Evolutionary conservation across 2,113 vertebrate genomes (phyloP).

Genomic region (Ceuthmochares aereus): DNA sequence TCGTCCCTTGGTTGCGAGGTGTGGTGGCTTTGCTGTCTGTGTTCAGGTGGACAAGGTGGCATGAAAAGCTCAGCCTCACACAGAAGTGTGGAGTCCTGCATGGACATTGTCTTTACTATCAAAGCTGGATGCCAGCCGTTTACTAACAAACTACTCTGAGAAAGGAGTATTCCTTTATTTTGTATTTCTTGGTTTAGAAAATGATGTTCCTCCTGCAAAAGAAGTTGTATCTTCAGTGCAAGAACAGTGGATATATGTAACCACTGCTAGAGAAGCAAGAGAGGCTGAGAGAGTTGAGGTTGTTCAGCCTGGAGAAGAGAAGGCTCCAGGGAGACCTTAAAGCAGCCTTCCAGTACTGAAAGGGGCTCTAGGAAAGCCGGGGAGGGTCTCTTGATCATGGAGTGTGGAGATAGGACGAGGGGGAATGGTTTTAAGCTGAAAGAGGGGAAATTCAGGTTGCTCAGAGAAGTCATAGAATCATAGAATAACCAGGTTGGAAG

Average conservation of each 20-base stretch:
- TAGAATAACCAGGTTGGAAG: no score
- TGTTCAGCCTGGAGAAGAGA: no score
- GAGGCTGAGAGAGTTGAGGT: no score
- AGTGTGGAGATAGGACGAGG: no score
- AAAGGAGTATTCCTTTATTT: background rate
- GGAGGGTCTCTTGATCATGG: no score
- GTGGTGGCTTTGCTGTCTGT: background rate
- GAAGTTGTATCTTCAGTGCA: background rate
- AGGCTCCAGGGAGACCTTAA: no score
- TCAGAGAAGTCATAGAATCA: no score
- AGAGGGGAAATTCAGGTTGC: no score
- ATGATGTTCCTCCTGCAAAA: background rate
- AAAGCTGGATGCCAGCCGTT: background rate
- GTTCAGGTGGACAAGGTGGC: background rate
- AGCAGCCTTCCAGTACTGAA: no score
- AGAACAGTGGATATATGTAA: background rate
- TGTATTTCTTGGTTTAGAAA: background rate
- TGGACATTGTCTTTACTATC: background rate
- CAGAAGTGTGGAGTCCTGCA: background rate
- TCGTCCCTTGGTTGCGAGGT: background rate
- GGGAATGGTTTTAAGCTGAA: no score
- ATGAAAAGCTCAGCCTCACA: background rate
- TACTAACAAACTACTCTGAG: background rate
- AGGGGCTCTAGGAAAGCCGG: no score
- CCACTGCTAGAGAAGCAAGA: background rate